phyloP scores from a whole-genome alignment of 2,113 vertebrate species.

The Pollachius pollachius region DNA sequence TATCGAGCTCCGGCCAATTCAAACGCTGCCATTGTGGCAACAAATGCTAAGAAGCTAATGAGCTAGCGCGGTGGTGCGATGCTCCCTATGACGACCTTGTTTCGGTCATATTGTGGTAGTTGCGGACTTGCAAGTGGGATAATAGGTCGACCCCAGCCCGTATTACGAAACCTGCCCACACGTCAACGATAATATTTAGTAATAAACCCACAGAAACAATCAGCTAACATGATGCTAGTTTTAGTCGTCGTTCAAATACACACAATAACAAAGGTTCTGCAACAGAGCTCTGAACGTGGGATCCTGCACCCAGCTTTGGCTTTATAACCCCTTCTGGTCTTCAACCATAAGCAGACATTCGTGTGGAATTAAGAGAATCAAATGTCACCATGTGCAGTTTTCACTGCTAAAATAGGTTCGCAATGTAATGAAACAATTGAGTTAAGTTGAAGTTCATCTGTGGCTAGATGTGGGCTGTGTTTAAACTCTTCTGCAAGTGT shows the following conservation, averaged over 20 bases:
- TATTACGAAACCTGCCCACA: neutral
- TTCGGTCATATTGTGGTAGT: neutral
- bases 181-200: slow-evolving; percentile 1
- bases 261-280: slow-evolving; percentile 65
- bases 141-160: neutral
- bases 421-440: no score
- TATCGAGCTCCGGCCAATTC: slow-evolving; percentile 29
- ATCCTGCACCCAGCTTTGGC: slow-evolving; percentile 20
- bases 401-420: no score
- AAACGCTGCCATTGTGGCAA: slow-evolving; percentile 36
- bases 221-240: slow-evolving; percentile 22
- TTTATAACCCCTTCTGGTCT: no score
- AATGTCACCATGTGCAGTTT: no score
- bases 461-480: no score
- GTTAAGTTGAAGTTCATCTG: no score
- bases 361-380: no score
- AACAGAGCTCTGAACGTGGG: slow-evolving; percentile 37
- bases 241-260: slow-evolving; percentile 43
- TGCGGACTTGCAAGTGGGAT: no score
- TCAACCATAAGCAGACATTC: no score
- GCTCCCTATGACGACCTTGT: neutral
- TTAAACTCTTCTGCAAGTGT: no score
- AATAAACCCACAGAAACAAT: slow-evolving; percentile 21
- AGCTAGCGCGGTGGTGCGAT: neutral
- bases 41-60: slow-evolving; percentile 28